These are phyloP conservation scores for Macrotrachela quadricornifera DNA, from an alignment of 1,140 invertebrate genomes.

Conservation along the genomic window DNA sequence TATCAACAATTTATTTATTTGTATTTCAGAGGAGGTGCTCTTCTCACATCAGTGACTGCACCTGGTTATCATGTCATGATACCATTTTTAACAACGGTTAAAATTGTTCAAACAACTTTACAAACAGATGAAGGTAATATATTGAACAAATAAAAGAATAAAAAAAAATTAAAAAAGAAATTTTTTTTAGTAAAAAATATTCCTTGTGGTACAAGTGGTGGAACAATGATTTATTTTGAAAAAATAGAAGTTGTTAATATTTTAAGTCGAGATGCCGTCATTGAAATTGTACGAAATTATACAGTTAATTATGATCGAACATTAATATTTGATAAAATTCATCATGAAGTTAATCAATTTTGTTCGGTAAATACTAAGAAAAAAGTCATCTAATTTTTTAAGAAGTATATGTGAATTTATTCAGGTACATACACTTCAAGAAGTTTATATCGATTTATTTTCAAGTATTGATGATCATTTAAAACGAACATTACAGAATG, in stretches of 20 bases:
- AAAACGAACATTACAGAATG: conserved; percentile 55
- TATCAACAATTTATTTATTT: conserved; percentile 11
- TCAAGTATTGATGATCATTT: conserved; percentile 78
- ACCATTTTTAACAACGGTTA: conserved; percentile 55
- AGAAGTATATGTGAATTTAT: too few species aligned
- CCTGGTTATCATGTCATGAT: conserved; percentile 83
- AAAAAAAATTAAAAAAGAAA: too few species aligned
- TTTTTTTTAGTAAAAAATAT: conserved; percentile 77
- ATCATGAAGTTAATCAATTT: conserved; percentile 79
- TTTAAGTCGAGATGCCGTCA: conserved; percentile 47
- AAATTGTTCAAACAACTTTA: conserved; percentile 43
- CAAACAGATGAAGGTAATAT: too few species aligned
- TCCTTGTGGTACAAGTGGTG: conserved; percentile 72
- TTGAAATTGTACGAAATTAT: conserved; percentile 63
- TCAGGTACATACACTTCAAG: conserved; percentile 52
- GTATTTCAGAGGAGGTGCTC: conserved; percentile 49
- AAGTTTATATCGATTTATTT: conserved; percentile 73
- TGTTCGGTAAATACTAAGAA: conserved; percentile 36
- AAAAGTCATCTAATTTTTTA: too few species aligned
- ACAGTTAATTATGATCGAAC: conserved; percentile 73
- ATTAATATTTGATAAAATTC: conserved; percentile 73
- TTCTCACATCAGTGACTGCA: conserved; percentile 48
- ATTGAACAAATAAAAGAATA: too few species aligned
- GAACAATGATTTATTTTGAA: conserved; percentile 80
- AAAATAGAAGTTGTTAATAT: conserved; percentile 77